phyloP scores from a whole-genome alignment of 2,797 vertebrate genomes.

The Crenuchus spilurus region DNA sequence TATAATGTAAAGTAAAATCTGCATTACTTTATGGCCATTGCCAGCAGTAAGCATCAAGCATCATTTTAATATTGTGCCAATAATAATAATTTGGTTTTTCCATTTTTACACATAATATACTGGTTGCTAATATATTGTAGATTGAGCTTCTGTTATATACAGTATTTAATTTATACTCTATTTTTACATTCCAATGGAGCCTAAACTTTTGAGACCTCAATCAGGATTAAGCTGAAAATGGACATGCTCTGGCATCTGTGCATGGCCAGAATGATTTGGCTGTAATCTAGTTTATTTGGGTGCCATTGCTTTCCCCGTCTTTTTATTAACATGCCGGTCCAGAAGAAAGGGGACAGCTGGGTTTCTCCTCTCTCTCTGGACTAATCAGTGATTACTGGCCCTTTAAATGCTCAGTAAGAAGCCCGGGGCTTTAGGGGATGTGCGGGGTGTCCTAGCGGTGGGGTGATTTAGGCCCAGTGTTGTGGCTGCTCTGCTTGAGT shows the following conservation, averaged over 20 bases:
- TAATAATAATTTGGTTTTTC: no score
- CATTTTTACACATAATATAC: no score
- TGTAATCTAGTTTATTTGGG: slow-evolving; percentile 25
- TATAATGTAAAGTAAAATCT: no score
- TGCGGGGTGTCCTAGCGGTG: slow-evolving; percentile 77
- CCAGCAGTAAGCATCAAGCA: no score
- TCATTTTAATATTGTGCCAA: no score
- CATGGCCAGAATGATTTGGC: neutral
- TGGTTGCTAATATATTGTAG: no score
- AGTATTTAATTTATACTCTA: no score
- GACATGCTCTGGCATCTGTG: neutral
- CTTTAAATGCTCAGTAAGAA: slow-evolving; percentile 84
- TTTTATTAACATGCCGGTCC: slow-evolving; percentile 68
- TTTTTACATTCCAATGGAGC: no score
- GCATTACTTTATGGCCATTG: no score
- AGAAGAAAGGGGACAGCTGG: slow-evolving; percentile 84
- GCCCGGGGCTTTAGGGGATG: slow-evolving; percentile 63
- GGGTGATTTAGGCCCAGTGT: slow-evolving; percentile 72
- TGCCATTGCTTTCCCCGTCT: slow-evolving; percentile 18
- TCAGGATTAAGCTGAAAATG: neutral
- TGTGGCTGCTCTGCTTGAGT: slow-evolving; percentile 59
- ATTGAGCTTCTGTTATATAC: no score
- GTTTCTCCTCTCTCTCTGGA: slow-evolving; percentile 70
- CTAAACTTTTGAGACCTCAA: neutral
- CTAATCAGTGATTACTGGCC: slow-evolving; percentile 84